Evolutionary conservation across 1,140 invertebrate genomes (phyloP).

Genomic region (Spodoptera frugiperda): DNA sequence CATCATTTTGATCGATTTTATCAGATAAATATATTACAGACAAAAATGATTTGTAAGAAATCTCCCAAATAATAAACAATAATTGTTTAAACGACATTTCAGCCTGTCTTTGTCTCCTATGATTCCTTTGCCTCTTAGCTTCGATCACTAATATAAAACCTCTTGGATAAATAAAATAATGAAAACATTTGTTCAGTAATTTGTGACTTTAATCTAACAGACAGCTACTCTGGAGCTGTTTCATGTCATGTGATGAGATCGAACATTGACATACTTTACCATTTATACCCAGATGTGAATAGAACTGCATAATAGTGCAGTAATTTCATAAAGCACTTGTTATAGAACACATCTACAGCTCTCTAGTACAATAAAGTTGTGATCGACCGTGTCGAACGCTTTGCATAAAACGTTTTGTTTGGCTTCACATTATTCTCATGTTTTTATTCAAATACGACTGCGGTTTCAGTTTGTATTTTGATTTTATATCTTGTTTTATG

Average conservation of each 20-base stretch:
- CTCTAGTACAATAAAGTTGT: background rate
- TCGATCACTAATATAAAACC: no score
- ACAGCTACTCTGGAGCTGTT: background rate
- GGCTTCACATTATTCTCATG: background rate
- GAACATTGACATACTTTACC: constrained; percentile 11
- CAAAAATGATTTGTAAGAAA: no score
- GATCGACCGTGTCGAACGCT: constrained; percentile 26
- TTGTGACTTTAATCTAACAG: no score
- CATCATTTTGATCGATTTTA: no score
- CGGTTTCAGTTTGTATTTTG: background rate
- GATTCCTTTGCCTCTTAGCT: no score
- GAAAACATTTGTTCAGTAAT: no score
- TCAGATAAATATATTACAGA: no score
- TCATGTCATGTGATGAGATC: background rate
- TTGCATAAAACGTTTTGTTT: constrained; percentile 10
- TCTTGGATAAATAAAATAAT: no score
- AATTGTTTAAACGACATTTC: no score
- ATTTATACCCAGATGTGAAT: constrained; percentile 9
- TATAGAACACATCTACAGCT: background rate
- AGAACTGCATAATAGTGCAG: background rate
- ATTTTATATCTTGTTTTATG: constrained; percentile 15
- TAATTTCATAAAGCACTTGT: background rate
- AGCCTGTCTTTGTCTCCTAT: no score
- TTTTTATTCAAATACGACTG: constrained; percentile 7
- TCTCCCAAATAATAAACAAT: no score